These are phyloP conservation scores for Acrocephalus scirpaceus DNA, from an alignment of 2,797 vertebrate species.

Conservation along the genomic window DNA sequence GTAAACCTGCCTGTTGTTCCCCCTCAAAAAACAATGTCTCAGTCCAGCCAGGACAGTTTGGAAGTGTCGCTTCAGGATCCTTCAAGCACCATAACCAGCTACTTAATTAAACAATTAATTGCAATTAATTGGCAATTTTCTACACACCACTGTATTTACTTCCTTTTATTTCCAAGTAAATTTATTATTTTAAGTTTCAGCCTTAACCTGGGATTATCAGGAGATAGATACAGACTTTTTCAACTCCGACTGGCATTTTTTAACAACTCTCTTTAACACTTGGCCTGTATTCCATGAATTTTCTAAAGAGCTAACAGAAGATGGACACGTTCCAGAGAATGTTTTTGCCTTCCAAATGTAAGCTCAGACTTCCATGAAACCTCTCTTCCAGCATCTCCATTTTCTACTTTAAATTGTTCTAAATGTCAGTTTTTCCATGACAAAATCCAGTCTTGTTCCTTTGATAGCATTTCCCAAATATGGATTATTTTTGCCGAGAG, in stretches of 20 bases:
- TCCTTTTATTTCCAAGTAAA: not conserved
- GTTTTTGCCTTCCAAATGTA: not conserved
- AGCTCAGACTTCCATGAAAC: not conserved
- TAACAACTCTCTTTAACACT: not conserved
- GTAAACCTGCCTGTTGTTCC: not conserved
- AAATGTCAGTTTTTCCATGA: not conserved
- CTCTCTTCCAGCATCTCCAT: not conserved
- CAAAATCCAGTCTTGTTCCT: not conserved
- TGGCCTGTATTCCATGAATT: not conserved
- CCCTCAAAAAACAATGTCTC: not conserved
- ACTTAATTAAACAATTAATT: not conserved
- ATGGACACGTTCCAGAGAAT: not conserved
- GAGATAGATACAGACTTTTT: not conserved
- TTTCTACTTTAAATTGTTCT: not conserved
- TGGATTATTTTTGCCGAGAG: not conserved
- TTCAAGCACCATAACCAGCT: not conserved
- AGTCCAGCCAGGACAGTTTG: not conserved
- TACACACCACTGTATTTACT: not conserved
- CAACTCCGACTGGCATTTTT: not conserved
- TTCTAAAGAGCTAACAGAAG: not conserved
- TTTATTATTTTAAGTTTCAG: not conserved
- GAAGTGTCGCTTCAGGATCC: not conserved
- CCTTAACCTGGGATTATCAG: not conserved
- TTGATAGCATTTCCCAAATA: not conserved
- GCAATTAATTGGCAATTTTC: not conserved